Evolutionary conservation across 2,888 invertebrate species (phyloP).

Genomic region (Lasioglossum leucozonium): DNA sequence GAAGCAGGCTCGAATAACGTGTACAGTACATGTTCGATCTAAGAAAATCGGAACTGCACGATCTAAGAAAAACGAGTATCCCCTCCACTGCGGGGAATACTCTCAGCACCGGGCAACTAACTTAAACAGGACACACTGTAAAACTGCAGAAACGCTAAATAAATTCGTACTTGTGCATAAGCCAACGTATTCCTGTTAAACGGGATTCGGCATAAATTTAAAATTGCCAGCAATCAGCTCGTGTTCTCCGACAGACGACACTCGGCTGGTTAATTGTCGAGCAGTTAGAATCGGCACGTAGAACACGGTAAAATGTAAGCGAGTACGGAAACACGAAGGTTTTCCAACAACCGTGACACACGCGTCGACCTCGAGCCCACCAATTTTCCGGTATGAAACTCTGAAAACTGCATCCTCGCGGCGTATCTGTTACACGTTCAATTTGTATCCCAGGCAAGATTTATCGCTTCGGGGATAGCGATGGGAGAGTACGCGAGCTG

Average conservation of each 20-base stretch:
- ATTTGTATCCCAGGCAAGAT: background rate
- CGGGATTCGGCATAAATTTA: no score
- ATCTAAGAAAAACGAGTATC: no score
- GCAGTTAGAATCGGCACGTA: background rate
- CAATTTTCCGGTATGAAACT: background rate
- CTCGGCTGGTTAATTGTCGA: background rate
- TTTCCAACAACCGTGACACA: background rate
- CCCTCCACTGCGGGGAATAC: no score
- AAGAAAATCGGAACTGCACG: no score
- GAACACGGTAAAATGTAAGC: background rate
- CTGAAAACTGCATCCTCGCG: background rate
- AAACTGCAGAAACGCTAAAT: no score
- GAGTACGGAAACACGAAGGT: background rate
- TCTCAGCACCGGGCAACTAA: no score
- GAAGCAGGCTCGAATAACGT: no score
- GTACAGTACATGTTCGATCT: no score
- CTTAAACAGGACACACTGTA: no score
- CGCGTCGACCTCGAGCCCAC: background rate
- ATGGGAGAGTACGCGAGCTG: background rate
- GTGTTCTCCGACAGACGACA: background rate
- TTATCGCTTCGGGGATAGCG: background rate
- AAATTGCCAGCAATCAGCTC: background rate
- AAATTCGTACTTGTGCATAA: no score
- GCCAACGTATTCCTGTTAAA: no score
- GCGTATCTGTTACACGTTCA: conserved; percentile 1